Percentiles rank a stretch among this genome's conserved stretches.
Conservation (phyloP, 1,140 invertebrate species). For the Trachelipus rathkii region DNA sequence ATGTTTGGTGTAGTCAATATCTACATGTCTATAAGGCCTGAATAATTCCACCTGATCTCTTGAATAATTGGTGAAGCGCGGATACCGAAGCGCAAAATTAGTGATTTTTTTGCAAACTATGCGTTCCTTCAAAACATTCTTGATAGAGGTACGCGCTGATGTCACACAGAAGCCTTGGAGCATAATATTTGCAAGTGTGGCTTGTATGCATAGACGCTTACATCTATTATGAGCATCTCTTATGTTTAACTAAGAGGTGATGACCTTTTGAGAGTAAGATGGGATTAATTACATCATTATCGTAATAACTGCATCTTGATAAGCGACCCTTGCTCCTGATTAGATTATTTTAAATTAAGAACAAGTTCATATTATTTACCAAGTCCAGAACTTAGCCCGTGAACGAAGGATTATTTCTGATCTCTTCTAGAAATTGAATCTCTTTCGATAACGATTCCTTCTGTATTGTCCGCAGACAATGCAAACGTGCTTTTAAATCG, state of each 20-base stretch:
- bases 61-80: neutral
- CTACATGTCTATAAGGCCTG: neutral
- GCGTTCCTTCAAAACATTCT: neutral
- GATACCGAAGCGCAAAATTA: neutral
- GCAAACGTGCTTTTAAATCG: too few species aligned
- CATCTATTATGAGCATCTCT: neutral
- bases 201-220: neutral
- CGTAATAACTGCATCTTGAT: neutral
- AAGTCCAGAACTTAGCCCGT: neutral
- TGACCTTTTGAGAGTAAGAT: neutral
- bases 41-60: neutral
- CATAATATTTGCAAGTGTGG: conserved; percentile 1
- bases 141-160: neutral
- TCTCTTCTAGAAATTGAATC: too few species aligned
- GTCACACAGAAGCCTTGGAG: too few species aligned
- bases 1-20: neutral
- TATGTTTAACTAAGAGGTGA: neutral
- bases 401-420: neutral
- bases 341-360: too few species aligned
- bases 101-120: conserved; percentile 2
- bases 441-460: too few species aligned
- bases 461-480: too few species aligned
- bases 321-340: neutral
- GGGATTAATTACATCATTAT: neutral
- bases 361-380: neutral